Percentiles rank a stretch among this genome's conserved stretches.
phyloP scores from a whole-genome alignment of 2,888 invertebrate genomes.

The Cephus sareptanus region DNA sequence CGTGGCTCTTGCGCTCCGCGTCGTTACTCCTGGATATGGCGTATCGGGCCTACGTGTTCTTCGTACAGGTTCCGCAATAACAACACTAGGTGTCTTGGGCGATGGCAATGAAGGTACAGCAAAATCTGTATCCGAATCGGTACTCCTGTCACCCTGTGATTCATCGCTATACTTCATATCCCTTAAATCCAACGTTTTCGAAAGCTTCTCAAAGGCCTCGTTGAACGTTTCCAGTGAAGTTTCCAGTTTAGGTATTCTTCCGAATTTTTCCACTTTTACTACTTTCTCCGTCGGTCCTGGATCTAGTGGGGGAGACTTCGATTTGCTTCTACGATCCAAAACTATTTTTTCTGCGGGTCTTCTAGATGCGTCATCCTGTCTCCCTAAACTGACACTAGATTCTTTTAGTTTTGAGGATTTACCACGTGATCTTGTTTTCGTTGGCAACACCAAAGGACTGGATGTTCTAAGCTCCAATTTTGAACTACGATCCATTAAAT shows the following conservation, averaged over 20 bases:
- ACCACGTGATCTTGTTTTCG: background rate
- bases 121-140: background rate
- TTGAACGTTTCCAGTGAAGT: background rate
- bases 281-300: background rate
- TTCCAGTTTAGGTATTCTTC: background rate
- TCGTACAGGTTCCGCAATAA: background rate
- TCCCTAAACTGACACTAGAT: background rate
- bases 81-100: background rate
- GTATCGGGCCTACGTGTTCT: constrained; percentile 24
- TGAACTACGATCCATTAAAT: background rate
- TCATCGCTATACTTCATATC: background rate
- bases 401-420: background rate
- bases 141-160: background rate
- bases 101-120: background rate
- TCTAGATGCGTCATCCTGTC: background rate
- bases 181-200: background rate
- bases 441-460: background rate
- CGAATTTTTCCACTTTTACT: background rate
- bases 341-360: background rate
- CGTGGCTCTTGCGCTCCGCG: constrained; percentile 7
- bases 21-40: constrained; percentile 19
- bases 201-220: background rate
- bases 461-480: background rate
- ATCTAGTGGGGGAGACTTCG: background rate
- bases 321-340: background rate